Evolutionary conservation across 2,888 invertebrate species (phyloP).

Genomic region (Lamellibrachia satsuma): DNA sequence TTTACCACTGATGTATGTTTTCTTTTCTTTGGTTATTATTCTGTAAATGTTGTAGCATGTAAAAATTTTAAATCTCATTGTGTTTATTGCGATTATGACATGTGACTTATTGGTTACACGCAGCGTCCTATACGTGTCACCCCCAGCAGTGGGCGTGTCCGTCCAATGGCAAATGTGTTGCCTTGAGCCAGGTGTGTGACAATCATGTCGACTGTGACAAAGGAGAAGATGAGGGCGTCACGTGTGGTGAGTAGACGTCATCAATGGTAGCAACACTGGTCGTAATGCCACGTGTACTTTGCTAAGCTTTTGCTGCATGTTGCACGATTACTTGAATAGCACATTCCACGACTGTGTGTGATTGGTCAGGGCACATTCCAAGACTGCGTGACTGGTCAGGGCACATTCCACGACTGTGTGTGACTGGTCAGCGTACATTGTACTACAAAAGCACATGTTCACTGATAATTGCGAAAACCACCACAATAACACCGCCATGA

Average conservation of each 20-base stretch:
- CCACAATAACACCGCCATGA: no score
- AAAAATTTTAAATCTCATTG: background rate
- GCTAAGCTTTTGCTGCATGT: no score
- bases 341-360: no score
- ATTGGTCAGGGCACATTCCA: no score
- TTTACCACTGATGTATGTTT: no score
- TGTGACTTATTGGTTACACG: background rate
- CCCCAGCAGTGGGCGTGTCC: constrained; percentile 58
- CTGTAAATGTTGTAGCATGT: background rate
- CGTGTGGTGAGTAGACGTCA: constrained; percentile 83
- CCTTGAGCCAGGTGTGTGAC: constrained; percentile 88
- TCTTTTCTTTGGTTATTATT: background rate
- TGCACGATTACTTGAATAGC: no score
- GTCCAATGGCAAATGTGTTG: constrained; percentile 74
- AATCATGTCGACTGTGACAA: constrained; percentile 88
- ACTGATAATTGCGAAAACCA: no score
- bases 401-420: no score
- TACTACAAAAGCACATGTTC: no score
- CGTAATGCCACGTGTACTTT: no score
- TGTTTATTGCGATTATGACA: background rate
- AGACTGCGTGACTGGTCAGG: no score
- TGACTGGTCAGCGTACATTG: no score
- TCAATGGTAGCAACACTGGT: background rate
- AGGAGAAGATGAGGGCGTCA: constrained; percentile 89
- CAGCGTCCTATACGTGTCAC: constrained; percentile 49